phyloP scores from a whole-genome alignment of 2,888 invertebrate genomes.

The Ormyrus pomaceus region DNA sequence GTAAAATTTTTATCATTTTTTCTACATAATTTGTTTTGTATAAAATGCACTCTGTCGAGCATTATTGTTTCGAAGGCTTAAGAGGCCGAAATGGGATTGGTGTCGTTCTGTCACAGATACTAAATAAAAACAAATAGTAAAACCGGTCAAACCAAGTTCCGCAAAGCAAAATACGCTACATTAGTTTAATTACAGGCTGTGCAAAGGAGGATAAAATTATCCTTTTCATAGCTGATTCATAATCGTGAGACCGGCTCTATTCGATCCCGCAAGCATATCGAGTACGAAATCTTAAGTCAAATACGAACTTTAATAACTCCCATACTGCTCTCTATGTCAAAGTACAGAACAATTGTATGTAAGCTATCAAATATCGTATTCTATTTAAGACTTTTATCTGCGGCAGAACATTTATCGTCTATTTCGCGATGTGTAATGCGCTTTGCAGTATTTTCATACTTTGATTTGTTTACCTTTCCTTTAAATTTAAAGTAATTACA shows the following conservation, averaged over 20 bases:
- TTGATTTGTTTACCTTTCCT: slow-evolving; percentile 20
- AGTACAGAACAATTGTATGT: slow-evolving; percentile 60
- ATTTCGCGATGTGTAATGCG: slow-evolving; percentile 8
- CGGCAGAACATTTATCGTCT: slow-evolving; percentile 51
- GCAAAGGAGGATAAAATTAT: slow-evolving; percentile 43
- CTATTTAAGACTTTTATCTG: slow-evolving; percentile 36
- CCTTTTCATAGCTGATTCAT: slow-evolving; percentile 39
- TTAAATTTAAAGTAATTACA: slow-evolving; percentile 36
- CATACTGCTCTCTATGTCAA: slow-evolving; percentile 11
- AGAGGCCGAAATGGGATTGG: slow-evolving; percentile 46
- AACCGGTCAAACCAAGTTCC: slow-evolving; percentile 38
- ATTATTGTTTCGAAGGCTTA: slow-evolving; percentile 40
- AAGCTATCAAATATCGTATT: slow-evolving; percentile 33
- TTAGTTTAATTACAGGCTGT: slow-evolving; percentile 45
- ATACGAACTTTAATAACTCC: slow-evolving; percentile 40
- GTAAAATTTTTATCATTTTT: slow-evolving; percentile 32
- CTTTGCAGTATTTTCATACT: slow-evolving; percentile 16
- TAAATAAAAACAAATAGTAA: slow-evolving; percentile 50
- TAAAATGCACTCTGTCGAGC: slow-evolving; percentile 46
- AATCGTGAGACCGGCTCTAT: slow-evolving; percentile 43
- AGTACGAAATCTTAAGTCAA: slow-evolving; percentile 33
- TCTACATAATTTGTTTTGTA: slow-evolving; percentile 42
- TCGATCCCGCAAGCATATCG: slow-evolving; percentile 46
- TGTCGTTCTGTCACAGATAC: slow-evolving; percentile 55
- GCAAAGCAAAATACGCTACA: slow-evolving; percentile 43